phyloP scores from a whole-genome alignment of 2,888 invertebrate genomes.

The Synanthedon vespiformis region DNA sequence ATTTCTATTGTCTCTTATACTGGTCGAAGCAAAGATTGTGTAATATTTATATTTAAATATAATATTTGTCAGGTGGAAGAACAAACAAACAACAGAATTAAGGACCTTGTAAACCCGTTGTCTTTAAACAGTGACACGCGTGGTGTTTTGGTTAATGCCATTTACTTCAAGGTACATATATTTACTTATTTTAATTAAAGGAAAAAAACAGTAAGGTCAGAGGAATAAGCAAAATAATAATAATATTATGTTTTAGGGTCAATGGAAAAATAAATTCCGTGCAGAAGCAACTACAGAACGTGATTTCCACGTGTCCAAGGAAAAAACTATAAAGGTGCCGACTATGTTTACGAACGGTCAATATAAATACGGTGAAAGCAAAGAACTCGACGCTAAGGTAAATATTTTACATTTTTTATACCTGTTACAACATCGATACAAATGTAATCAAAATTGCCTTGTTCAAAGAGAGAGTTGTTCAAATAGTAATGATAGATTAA shows the following conservation, averaged over 20 bases:
- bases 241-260: conserved; percentile 42
- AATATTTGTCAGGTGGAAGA: conserved; percentile 41
- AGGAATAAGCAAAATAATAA: no score
- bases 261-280: conserved; percentile 77
- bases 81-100: conserved; percentile 50
- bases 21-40: no score
- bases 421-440: no score
- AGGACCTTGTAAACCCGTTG: conserved; percentile 70
- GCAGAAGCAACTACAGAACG: conserved; percentile 57
- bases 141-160: conserved; percentile 82
- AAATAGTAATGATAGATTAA: no score
- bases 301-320: conserved; percentile 73
- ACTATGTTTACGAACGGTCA: conserved; percentile 74
- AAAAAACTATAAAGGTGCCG: conserved; percentile 69
- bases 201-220: neutral
- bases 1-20: no score
- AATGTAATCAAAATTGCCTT: no score
- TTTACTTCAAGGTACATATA: conserved; percentile 80
- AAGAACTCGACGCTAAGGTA: conserved; percentile 45
- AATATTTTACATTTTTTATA: no score
- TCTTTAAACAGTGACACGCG: conserved; percentile 65
- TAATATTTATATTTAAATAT: conserved; percentile 1
- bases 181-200: neutral
- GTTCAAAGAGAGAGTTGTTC: no score
- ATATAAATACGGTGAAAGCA: conserved; percentile 42